Percentiles rank a stretch among this genome's conserved stretches.
Conservation (phyloP, 2,797 vertebrate genomes). For the Pangasius sanitwongsei region DNA sequence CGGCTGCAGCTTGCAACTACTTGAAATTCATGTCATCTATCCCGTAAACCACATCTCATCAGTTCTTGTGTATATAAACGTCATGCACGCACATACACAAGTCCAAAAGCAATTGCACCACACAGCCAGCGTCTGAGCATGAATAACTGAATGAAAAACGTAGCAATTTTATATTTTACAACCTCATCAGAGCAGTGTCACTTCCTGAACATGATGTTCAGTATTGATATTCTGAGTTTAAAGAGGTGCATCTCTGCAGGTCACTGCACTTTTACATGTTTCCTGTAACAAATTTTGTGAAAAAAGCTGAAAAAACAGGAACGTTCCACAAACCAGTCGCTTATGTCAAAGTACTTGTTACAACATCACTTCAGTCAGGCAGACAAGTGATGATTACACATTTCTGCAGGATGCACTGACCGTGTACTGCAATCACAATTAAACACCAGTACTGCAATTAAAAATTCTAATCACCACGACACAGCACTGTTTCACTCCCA, state of each 20-base stretch:
- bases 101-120: conserved; percentile 28
- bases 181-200: conserved; percentile 31
- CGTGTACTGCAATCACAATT: background rate
- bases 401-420: background rate
- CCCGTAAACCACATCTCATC: conserved; percentile 13
- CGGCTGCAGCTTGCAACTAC: conserved; percentile 28
- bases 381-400: background rate
- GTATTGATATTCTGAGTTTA: conserved; percentile 9
- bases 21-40: conserved; percentile 42
- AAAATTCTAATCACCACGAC: background rate
- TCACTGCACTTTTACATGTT: background rate
- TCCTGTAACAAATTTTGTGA: background rate
- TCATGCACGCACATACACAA: conserved; percentile 20
- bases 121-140: background rate
- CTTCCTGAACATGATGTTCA: background rate
- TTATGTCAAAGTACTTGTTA: background rate
- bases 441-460: background rate
- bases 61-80: conserved; percentile 25
- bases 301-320: background rate
- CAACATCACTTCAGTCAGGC: background rate
- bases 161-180: conserved; percentile 29
- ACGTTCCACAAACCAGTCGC: background rate
- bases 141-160: conserved; percentile 27
- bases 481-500: background rate
- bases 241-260: background rate